phyloP scores from a whole-genome alignment of 2,797 vertebrate species.

The Acrossocheilus wenchowensis region DNA sequence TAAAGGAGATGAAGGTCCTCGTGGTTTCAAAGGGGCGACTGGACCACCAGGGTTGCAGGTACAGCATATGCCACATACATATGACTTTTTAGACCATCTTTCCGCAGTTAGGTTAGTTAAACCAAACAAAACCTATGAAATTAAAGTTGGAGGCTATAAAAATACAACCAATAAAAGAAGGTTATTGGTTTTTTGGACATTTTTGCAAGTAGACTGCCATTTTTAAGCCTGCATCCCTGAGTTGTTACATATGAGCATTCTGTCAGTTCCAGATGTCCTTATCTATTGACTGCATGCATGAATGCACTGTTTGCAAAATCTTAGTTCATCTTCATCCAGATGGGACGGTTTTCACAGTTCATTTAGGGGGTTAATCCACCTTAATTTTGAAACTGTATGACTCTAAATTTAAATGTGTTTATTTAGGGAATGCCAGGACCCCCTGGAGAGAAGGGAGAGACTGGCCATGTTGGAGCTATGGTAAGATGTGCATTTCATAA shows the following conservation, averaged over 20 bases:
- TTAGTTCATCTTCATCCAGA: background rate
- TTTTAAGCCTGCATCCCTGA: slow-evolving; percentile 3
- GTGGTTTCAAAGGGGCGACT: slow-evolving; percentile 82
- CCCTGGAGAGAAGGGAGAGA: slow-evolving; percentile 88
- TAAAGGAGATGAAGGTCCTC: slow-evolving; percentile 90
- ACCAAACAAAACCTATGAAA: background rate
- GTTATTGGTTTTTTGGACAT: background rate
- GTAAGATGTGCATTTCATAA: slow-evolving; percentile 68
- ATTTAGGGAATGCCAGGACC: slow-evolving; percentile 87
- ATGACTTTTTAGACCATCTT: background rate
- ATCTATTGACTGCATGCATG: slow-evolving; percentile 19
- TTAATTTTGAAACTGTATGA: background rate
- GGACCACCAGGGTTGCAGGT: slow-evolving; percentile 90
- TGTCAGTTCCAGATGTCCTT: slow-evolving; percentile 32
- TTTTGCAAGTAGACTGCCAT: background rate
- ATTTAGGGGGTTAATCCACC: slow-evolving; percentile 22
- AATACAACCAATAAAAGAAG: background rate
- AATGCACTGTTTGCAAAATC: slow-evolving; percentile 28
- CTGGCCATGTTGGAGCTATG: slow-evolving; percentile 85
- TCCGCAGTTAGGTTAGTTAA: background rate
- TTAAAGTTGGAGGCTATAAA: background rate
- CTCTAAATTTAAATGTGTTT: slow-evolving; percentile 23
- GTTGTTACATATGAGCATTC: background rate
- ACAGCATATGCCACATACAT: background rate
- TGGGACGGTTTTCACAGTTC: slow-evolving; percentile 14